Base-by-base conservation (phyloP, 2,113 vertebrate genomes). In the Lasiurus cinereus region DNA sequence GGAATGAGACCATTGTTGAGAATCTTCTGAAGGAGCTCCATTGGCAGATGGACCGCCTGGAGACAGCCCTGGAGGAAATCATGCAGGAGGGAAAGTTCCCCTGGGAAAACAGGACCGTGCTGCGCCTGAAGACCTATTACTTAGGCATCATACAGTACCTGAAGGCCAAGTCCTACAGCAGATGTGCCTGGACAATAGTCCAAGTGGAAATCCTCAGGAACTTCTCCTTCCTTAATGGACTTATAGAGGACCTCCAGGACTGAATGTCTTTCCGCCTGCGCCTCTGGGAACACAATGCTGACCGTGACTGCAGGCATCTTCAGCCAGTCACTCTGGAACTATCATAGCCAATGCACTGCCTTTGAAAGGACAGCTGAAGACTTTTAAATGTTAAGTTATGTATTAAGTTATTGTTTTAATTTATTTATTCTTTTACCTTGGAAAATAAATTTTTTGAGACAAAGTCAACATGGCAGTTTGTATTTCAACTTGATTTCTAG, bases 371-470 rank as follows among this genome's bases (percentile, higher is more conserved):
- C 56, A 73, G 31, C 46, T 31, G 14, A 50, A 70, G 70, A 93
- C 24, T 78, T 91, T 22, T 12, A 22, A 1, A 43, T 29, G 11
- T 72, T 96, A 87, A 95, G 76, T 96, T 97, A 95, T 96, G n/a
- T 14, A 18, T 83, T 97, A 94, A 94, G 15, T 88, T 97, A 96
- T 96, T 93, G 91, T 84, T 87, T n/a, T 50, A 79, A 88, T 92
- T 94, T 91, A 95, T 95, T 96, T 95, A 84, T 87, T 29, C 0
- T 43, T 96, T 90, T 82, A 85, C 66, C 48, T 70, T 46, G 52
- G 8, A 85, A 91, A 97, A 95, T 97, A 97, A 97, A 97, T 96
- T 91, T 97, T 86, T 59, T 64, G 1, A 79, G 43, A 50, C 5
- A 54, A 76, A 66, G 24, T 91, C 43, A 94, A 39, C 6, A 1